phyloP scores from a whole-genome alignment of 2,888 invertebrate genomes.

The Phengaris arion region DNA sequence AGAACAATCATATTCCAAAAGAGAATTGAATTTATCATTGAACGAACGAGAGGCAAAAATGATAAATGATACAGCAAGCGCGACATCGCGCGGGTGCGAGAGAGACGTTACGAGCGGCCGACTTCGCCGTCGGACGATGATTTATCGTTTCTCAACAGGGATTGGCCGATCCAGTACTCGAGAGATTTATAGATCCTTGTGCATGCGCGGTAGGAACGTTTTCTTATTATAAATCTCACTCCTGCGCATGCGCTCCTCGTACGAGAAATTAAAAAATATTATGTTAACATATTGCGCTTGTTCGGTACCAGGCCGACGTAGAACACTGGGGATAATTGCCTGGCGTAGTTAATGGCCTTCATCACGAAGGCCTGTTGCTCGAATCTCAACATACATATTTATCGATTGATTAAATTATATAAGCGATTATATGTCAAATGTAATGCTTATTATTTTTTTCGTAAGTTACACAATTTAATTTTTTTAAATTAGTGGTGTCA shows the following conservation, averaged over 20 bases:
- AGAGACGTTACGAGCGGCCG: constrained; percentile 58
- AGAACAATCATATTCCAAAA: constrained; percentile 77
- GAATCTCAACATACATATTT: constrained; percentile 33
- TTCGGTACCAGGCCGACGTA: constrained; percentile 39
- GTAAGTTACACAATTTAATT: neutral
- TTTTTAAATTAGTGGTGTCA: neutral
- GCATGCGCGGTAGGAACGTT: constrained; percentile 78
- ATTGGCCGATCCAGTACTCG: constrained; percentile 77
- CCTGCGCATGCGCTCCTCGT: constrained; percentile 68
- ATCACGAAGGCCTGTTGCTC: constrained; percentile 45
- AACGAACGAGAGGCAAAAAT: constrained; percentile 73
- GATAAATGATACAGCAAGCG: constrained; percentile 71
- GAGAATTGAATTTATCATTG: constrained; percentile 79
- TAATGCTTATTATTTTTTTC: constrained; percentile 8
- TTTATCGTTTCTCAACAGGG: constrained; percentile 78
- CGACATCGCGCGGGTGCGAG: constrained; percentile 58
- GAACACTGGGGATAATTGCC: constrained; percentile 64
- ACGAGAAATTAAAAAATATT: constrained; percentile 69
- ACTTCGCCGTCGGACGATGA: constrained; percentile 72
- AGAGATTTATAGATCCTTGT: constrained; percentile 77
- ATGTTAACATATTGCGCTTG: constrained; percentile 72
- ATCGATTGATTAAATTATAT: constrained; percentile 30
- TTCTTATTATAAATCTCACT: constrained; percentile 79
- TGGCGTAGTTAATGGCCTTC: constrained; percentile 56
- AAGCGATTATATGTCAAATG: constrained; percentile 15